A percentile compares a stretch with the other conserved stretches of the same genome.
Evolutionary conservation across 2,888 invertebrate genomes (phyloP).

Genomic region (Cheilosia soror): DNA sequence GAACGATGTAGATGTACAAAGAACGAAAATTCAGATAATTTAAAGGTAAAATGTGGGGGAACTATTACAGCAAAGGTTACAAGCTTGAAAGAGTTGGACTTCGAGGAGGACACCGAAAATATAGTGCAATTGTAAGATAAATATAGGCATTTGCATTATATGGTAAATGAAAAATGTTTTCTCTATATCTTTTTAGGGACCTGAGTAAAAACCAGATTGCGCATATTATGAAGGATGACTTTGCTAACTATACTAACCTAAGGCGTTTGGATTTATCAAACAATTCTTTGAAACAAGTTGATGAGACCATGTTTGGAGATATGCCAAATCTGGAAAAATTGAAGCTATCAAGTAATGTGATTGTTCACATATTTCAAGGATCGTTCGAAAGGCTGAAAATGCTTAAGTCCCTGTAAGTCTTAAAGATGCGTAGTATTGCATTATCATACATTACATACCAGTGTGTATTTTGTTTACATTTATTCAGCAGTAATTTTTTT

Average conservation of each 20-base stretch:
- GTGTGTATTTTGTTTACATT: no score
- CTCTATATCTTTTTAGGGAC: conserved; percentile 86
- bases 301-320: conserved; percentile 88
- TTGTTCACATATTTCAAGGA: conserved; percentile 88
- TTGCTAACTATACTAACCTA: conserved; percentile 89
- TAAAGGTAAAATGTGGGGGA: conserved; percentile 82
- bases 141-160: conserved; percentile 76
- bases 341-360: conserved; percentile 89
- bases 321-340: conserved; percentile 88
- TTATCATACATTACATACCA: neutral
- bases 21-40: conserved; percentile 79
- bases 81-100: conserved; percentile 80
- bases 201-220: conserved; percentile 91
- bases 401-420: conserved; percentile 89
- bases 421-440: neutral
- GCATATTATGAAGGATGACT: conserved; percentile 89
- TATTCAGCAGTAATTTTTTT: no score
- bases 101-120: conserved; percentile 80
- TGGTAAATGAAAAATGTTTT: neutral
- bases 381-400: conserved; percentile 88
- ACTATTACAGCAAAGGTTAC: conserved; percentile 78
- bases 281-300: conserved; percentile 89
- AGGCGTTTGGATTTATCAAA: conserved; percentile 88
- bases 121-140: conserved; percentile 80
- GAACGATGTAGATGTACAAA: conserved; percentile 81